These are phyloP conservation scores for Muscicapa adusta DNA, from an alignment of 2,113 vertebrate species.

Conservation along the genomic window DNA sequence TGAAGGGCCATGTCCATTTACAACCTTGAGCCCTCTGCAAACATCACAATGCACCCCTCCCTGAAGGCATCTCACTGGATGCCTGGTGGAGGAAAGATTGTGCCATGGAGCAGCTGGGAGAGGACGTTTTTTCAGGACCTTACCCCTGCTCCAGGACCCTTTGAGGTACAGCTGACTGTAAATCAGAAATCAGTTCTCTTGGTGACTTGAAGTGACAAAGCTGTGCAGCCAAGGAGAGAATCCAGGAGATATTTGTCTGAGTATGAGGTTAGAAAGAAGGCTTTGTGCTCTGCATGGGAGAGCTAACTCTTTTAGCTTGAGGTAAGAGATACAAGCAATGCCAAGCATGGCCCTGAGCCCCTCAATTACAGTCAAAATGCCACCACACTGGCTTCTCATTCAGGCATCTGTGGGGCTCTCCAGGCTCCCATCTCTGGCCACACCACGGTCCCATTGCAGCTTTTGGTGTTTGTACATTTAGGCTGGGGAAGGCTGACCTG, in stretches of 20 bases:
- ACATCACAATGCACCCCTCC: neutral
- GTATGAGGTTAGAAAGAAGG: neutral
- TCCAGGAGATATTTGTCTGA: neutral
- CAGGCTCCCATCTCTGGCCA: neutral
- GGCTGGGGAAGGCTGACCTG: accelerated
- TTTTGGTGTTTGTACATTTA: neutral
- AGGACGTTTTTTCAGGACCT: neutral
- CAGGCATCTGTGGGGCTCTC: neutral
- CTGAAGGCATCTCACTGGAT: neutral
- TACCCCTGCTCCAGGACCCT: neutral
- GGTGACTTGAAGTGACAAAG: neutral
- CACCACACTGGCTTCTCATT: neutral
- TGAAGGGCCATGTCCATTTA: accelerated
- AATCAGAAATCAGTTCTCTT: neutral
- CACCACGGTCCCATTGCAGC: neutral
- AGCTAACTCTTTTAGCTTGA: neutral
- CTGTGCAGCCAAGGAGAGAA: neutral
- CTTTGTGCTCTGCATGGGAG: neutral
- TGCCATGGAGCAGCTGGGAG: neutral
- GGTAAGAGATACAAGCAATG: neutral
- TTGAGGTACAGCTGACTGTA: neutral
- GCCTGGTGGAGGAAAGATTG: neutral
- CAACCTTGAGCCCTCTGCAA: neutral
- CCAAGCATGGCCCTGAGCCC: neutral
- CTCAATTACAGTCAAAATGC: neutral